Percentiles rank a stretch among this genome's conserved stretches.
Conservation (phyloP, 2,113 vertebrate genomes). For the Sturnira hondurensis region DNA sequence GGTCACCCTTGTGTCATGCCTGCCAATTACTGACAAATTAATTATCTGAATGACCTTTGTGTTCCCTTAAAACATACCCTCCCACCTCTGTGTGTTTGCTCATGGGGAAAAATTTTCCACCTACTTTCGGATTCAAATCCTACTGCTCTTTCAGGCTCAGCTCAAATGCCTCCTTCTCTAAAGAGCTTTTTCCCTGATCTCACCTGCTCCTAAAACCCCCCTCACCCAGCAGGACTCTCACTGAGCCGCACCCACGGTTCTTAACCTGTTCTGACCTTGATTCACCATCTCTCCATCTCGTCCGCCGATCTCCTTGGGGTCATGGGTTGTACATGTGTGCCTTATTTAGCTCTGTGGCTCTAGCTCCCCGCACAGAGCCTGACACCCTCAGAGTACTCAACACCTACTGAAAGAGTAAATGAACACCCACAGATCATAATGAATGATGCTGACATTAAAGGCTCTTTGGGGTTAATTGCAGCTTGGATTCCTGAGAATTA, state of each 20-base stretch:
- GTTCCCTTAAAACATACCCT: not conserved
- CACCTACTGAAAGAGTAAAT: not conserved
- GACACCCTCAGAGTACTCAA: not conserved
- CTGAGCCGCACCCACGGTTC: not conserved
- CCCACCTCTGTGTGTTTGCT: not conserved
- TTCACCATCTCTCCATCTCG: not conserved
- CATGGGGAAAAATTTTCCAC: not conserved
- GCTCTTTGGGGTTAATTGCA: not conserved
- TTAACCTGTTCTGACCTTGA: not conserved
- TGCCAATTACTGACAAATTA: slow-evolving; percentile 7
- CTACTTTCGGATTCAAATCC: not conserved
- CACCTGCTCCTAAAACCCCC: not conserved
- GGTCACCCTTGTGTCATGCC: not conserved
- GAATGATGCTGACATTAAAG: not conserved
- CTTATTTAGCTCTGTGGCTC: slow-evolving; percentile 1
- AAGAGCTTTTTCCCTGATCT: not conserved
- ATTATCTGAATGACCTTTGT: not conserved
- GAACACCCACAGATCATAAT: not conserved
- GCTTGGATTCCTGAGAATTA: slow-evolving; percentile 11
- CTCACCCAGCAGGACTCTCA: not conserved
- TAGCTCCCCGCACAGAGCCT: not conserved
- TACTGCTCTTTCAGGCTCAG: not conserved
- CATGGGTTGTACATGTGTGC: not conserved
- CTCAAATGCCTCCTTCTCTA: not conserved
- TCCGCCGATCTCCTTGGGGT: not conserved